phyloP scores from a whole-genome alignment of 2,888 invertebrate species.

The Neoitamus cyanurus region DNA sequence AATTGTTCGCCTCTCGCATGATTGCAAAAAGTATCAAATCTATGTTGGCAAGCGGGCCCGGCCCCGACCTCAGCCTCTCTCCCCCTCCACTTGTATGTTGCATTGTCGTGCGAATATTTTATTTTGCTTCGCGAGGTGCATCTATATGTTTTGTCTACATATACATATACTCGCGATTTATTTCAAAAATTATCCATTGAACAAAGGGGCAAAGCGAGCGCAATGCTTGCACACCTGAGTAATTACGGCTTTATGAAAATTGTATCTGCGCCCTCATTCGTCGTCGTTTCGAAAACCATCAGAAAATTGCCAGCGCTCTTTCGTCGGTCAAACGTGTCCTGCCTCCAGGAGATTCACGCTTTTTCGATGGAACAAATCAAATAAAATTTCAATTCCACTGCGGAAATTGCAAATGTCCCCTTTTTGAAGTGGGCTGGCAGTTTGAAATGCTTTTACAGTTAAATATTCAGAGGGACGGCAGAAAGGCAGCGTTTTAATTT shows the following conservation, averaged over 20 bases:
- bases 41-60: not conserved
- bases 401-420: conserved; percentile 21
- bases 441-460: not conserved
- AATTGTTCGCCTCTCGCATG: not conserved
- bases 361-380: conserved; percentile 12
- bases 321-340: not conserved
- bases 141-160: not conserved
- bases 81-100: not conserved
- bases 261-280: not conserved
- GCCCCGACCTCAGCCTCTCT: not conserved
- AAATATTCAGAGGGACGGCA: not conserved
- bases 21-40: conserved; percentile 11
- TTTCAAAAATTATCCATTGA: not conserved
- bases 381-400: conserved; percentile 28
- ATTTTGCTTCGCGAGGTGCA: not conserved
- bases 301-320: not conserved
- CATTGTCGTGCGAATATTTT: not conserved
- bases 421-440: not conserved
- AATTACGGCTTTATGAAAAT: conserved; percentile 17
- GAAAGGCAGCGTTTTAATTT: not conserved
- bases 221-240: not conserved
- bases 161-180: not conserved
- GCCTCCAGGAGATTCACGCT: not conserved
- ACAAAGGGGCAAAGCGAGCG: not conserved
- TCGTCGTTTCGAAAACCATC: not conserved